Percentiles rank a stretch among this genome's conserved stretches.
These are phyloP conservation scores for Eulithis prunata DNA, from an alignment of 2,888 invertebrate species.

Conservation along the genomic window DNA sequence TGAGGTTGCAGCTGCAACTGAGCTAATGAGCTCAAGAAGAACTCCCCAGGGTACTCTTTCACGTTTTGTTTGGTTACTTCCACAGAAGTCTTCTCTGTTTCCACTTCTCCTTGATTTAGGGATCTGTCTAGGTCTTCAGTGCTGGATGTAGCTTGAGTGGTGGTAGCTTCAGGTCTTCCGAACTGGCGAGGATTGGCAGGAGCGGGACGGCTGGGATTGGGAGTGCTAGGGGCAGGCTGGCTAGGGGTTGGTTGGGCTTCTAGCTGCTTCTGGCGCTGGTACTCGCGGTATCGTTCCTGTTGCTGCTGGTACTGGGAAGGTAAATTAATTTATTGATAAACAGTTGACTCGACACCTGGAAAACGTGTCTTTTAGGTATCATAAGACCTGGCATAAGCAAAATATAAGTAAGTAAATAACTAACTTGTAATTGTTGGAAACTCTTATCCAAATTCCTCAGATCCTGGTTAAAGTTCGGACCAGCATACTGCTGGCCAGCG, in stretches of 20 bases:
- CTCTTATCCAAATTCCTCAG: constrained; percentile 63
- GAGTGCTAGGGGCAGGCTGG: constrained; percentile 1
- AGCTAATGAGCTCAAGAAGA: constrained; percentile 68
- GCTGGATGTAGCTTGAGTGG: constrained; percentile 54
- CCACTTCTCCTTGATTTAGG: constrained; percentile 64
- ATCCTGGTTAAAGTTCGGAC: constrained; percentile 65
- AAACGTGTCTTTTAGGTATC: no score
- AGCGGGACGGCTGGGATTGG: constrained; percentile 30
- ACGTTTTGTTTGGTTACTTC: constrained; percentile 74
- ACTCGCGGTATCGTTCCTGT: constrained; percentile 66
- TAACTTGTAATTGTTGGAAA: constrained; percentile 63
- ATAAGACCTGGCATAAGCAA: no score
- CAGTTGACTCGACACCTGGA: no score
- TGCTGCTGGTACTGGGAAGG: constrained; percentile 69
- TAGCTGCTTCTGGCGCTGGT: constrained; percentile 66
- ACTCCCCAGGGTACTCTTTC: constrained; percentile 72
- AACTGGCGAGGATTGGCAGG: constrained; percentile 59
- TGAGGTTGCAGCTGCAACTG: constrained; percentile 70
- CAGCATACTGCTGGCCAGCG: constrained; percentile 70
- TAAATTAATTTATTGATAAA: not conserved
- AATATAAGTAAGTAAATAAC: not conserved
- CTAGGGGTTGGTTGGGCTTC: constrained; percentile 50
- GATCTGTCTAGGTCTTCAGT: constrained; percentile 52
- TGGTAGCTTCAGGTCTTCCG: constrained; percentile 55
- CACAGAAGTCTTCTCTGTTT: constrained; percentile 57